phyloP scores from a whole-genome alignment of 2,113 vertebrate genomes.

The Paramormyrops kingsleyae region DNA sequence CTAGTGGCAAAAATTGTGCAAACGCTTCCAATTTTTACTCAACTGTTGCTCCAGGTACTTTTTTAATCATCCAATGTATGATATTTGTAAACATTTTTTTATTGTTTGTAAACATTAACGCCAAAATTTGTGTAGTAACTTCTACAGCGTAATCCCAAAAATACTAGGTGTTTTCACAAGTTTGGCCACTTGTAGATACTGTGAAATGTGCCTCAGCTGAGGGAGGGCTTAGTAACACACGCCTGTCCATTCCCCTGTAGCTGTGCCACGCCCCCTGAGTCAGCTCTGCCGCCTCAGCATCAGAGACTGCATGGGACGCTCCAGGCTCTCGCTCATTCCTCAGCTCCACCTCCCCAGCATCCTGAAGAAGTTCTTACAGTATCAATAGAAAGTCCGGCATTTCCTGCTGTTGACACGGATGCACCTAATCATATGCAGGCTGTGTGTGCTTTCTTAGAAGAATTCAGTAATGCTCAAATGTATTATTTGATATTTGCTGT shows the following conservation, averaged over 20 bases:
- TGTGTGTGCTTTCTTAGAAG: neutral
- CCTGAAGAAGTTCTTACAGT: constrained; percentile 80
- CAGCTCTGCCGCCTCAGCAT: constrained; percentile 83
- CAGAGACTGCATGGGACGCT: constrained; percentile 70
- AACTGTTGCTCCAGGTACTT: too few relatives aligned
- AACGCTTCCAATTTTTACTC: too few relatives aligned
- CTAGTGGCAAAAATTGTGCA: too few relatives aligned
- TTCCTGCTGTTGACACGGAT: neutral
- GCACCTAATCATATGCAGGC: neutral
- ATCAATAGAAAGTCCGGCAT: constrained; percentile 60
- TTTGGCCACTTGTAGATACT: neutral
- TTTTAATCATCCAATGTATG: neutral
- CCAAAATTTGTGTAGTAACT: neutral
- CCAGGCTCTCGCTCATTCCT: constrained; percentile 75
- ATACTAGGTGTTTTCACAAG: neutral
- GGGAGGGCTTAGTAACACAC: neutral
- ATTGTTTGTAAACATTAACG: neutral
- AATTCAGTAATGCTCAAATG: neutral
- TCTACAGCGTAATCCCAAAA: neutral
- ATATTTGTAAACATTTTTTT: neutral
- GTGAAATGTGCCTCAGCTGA: neutral
- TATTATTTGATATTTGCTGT: neutral
- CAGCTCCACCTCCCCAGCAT: constrained; percentile 79
- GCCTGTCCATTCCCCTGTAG: constrained; percentile 46
- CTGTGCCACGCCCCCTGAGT: constrained; percentile 75